Base-by-base conservation (phyloP, 1,140 invertebrate genomes). In the Lineus longissimus region DNA sequence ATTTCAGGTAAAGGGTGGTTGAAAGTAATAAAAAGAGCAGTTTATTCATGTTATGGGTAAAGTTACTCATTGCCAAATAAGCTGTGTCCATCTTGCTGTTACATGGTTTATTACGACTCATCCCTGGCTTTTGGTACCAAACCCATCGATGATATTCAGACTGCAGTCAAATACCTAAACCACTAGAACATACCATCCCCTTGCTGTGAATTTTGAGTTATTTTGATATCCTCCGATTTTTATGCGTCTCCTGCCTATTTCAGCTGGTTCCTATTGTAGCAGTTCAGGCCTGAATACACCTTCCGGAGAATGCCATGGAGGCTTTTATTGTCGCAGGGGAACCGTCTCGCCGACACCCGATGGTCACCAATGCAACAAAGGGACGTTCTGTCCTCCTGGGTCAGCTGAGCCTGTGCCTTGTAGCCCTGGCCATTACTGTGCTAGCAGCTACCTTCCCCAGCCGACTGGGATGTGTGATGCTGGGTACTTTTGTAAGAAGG, bases 281-380 rank as follows among this genome's bases (percentile, higher is more conserved):
- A 67, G 66, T 47, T 43, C 43, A 9, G 71, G 69, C 17, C 65
- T 73, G 2, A 58, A 62, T 2, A 23, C 13, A 11, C 76, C 74
- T 1, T 70, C 65, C 29, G 76, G 73, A 11, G 63, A 65, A 19
- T 78, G 76, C 66, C 23, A 22, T 25, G 66, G 69, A 19, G 76
- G 76, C 1, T 78, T 75, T 65, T 78, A 75, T 60, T 77, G 76
- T 60, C 63, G 62, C 55, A 69, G 67, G 27, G 72, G 73, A 11
- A 65, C 75, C 13, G 55, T 62, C 27, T 70, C 66, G 25, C 33
- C 66, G 1, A 70, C 66, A 15, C 76, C 76, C 6, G 62, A 66
- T 9, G 70, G 71, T 30, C 64, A 68, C 55, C 47, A 66, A 31
- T 77, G 76, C 59, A 43, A 63, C 17, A 43, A 63, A 13, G 76